Percentiles rank a stretch among this genome's conserved stretches.
Conservation (phyloP, 2,797 vertebrate genomes). For the Otolemur crassicaudatus region DNA sequence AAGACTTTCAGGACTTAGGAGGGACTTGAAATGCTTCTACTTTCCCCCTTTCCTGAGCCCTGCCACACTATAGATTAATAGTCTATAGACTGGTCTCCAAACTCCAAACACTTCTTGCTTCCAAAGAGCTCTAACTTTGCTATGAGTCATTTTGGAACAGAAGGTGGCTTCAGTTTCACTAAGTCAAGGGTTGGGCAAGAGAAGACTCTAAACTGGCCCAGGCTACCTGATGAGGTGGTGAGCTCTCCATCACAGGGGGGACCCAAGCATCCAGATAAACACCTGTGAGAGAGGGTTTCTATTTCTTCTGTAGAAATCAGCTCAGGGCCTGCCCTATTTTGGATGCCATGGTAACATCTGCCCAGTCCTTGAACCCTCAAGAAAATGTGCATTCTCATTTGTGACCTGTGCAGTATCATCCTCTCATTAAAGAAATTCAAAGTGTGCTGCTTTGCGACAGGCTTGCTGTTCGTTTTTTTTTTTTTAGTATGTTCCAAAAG, state of each 20-base stretch:
- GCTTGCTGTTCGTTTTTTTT: conserved; percentile 17
- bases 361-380: neutral
- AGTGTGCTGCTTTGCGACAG: neutral
- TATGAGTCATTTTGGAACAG: neutral
- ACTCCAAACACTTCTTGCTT: neutral
- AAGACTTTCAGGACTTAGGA: neutral
- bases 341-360: neutral
- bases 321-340: neutral
- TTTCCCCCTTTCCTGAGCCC: neutral
- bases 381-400: neutral
- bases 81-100: neutral
- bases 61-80: neutral
- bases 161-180: neutral
- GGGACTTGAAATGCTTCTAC: neutral
- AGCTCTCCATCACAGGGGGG: neutral
- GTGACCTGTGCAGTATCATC: neutral
- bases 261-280: neutral
- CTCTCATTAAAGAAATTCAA: neutral
- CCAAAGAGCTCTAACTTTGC: neutral
- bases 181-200: neutral
- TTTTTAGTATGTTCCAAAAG: conserved; percentile 47
- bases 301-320: neutral
- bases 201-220: neutral
- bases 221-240: neutral
- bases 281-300: neutral